A percentile compares a stretch with the other conserved stretches of the same genome.
phyloP scores from a whole-genome alignment of 2,797 vertebrate species.

The Falco columbarius region DNA sequence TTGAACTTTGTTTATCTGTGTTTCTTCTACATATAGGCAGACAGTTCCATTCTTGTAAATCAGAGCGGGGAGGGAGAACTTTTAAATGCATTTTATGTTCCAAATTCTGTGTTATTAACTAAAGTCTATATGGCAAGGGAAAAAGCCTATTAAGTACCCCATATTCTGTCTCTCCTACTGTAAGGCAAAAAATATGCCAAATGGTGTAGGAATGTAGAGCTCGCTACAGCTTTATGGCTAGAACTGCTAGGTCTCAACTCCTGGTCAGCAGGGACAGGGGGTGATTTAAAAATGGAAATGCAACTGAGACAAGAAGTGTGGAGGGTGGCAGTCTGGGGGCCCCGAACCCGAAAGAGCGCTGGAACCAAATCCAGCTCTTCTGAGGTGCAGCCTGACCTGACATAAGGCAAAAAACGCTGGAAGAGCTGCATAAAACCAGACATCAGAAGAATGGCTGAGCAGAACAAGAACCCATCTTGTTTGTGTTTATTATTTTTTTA shows the following conservation, averaged over 20 bases:
- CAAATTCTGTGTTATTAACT: not conserved
- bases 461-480: not conserved
- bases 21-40: not conserved
- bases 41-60: not conserved
- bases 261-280: not conserved
- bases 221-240: not conserved
- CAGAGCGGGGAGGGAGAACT: not conserved
- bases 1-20: not conserved
- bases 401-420: not conserved
- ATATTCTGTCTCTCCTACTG: not conserved
- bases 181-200: not conserved
- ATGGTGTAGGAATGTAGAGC: not conserved
- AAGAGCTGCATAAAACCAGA: not conserved
- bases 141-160: not conserved
- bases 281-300: not conserved
- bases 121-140: not conserved
- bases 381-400: not conserved
- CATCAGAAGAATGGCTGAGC: not conserved
- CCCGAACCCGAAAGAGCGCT: not conserved
- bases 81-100: not conserved
- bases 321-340: not conserved
- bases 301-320: not conserved
- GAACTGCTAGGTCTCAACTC: not conserved
- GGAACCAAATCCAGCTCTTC: not conserved
- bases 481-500: not conserved